Evolutionary conservation across 2,888 invertebrate genomes (phyloP), one percentile per base, ranked within the genome.

Genomic region (Drosophila neonasuta): DNA sequence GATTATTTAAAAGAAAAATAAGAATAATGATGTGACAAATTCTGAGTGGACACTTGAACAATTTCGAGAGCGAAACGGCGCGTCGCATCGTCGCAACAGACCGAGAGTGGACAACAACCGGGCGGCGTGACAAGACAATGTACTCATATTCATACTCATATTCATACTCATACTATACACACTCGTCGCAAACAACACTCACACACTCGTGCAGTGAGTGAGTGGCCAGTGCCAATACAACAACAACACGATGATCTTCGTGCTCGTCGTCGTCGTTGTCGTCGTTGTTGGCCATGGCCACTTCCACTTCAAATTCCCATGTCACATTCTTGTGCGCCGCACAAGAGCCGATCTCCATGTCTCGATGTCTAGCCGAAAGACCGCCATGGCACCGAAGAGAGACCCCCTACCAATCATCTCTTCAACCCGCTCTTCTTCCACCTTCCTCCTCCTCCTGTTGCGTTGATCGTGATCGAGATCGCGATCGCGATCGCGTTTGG

Each of bases 21-120:
- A 86, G 87, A 87, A 86, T 87, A 86, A 86, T 86, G 86, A 86
- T 86, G 87, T 87, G 86, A 86, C 86, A 86, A 84, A 86, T 86
- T 85, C 79, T 77, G 72, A 82, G 84, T 85, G 86, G 86, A 76
- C 69, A 85, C 85, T 85, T 83, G 50, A 56, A 85, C 41, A 57
- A 68, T 77, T 67, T 75, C 56, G 66, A 79, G 72, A 73, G 75
- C 69, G 60, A 41, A 41, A 41, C 39, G 39, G 13, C 39, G 15
- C 39, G 39, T 6, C 36, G 36, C 36, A 39, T 39, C 61, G 68
- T 41, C 42, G 24, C 49, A 32, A 20, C 44, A 24, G 17, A 29
- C 45, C 46, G 42, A 57, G 57, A 73, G 74, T 70, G 77, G 77
- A 71, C 73, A 68, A 65, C 70, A 24, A 24, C 24, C 24, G 24